Evolutionary conservation across 2,113 vertebrate species (phyloP).

Genomic region (Talpa occidentalis): DNA sequence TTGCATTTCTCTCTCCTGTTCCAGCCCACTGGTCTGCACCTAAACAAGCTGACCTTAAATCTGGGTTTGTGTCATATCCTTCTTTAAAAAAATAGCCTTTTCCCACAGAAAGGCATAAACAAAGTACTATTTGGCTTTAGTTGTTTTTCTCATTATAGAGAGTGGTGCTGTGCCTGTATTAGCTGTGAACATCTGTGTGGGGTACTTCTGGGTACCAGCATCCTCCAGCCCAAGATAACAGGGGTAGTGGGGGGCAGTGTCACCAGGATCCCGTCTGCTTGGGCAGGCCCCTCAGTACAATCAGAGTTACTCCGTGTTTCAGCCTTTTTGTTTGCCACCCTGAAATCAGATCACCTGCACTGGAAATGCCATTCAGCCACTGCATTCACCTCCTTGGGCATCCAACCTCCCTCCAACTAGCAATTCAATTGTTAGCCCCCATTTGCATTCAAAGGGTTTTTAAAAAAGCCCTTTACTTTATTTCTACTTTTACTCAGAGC

Average conservation of each 20-base stretch:
- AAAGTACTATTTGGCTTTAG: neutral
- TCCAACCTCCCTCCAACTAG: neutral
- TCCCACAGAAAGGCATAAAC: neutral
- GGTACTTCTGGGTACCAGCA: neutral
- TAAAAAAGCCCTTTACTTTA: no score
- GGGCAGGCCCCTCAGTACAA: no score
- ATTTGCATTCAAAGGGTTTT: neutral
- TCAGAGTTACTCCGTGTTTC: neutral
- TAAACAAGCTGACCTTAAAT: neutral
- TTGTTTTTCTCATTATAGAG: neutral
- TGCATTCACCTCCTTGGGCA: neutral
- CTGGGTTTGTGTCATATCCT: slow-evolving; percentile 7
- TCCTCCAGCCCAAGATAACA: neutral
- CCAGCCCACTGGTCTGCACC: neutral
- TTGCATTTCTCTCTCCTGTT: neutral
- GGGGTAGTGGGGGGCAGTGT: neutral
- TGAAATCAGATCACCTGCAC: neutral
- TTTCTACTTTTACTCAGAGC: neutral
- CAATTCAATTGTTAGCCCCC: neutral
- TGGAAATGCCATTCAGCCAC: neutral
- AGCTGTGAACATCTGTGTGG: neutral
- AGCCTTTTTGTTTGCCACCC: neutral
- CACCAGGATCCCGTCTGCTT: neutral
- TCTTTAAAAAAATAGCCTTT: neutral
- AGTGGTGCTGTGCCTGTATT: neutral